Conservation (phyloP, 2,888 invertebrate genomes). For the Physocephala rufipes region DNA sequence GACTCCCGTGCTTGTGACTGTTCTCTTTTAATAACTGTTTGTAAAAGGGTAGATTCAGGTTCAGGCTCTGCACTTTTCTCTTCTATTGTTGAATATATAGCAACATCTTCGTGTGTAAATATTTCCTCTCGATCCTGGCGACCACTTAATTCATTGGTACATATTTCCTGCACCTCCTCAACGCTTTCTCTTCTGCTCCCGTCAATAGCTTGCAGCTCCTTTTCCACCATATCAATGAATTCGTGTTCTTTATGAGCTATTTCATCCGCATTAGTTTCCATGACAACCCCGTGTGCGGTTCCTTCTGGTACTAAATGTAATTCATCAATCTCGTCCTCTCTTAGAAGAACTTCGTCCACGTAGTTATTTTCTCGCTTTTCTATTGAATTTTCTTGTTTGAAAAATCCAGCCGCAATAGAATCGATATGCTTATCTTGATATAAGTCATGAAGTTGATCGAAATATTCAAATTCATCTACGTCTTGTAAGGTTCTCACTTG, state of each 20-base stretch:
- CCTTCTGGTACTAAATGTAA: neutral
- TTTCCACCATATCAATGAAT: constrained; percentile 45
- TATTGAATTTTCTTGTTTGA: neutral
- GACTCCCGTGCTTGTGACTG: neutral
- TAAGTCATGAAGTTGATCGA: constrained; percentile 45
- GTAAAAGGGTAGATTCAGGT: constrained; percentile 2
- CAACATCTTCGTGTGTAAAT: constrained; percentile 3
- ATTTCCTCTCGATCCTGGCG: constrained; percentile 22
- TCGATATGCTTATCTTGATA: constrained; percentile 41
- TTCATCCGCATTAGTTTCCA: constrained; percentile 32
- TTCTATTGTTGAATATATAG: neutral
- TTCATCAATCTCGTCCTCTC: constrained; percentile 29
- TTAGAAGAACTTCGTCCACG: constrained; percentile 35
- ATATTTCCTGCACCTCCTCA: constrained; percentile 10
- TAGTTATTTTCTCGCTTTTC: neutral
- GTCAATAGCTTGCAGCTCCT: constrained; percentile 44
- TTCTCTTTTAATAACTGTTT: constrained; percentile 14
- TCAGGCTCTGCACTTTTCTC: neutral
- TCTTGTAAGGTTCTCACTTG: constrained; percentile 38
- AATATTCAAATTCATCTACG: constrained; percentile 45
- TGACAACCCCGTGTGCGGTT: constrained; percentile 19
- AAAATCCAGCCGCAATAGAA: constrained; percentile 30
- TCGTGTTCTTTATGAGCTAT: constrained; percentile 46
- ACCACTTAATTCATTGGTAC: neutral
- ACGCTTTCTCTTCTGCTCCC: constrained; percentile 10